These are phyloP conservation scores for Cephus sareptanus DNA, from an alignment of 2,888 invertebrate species.

Conservation along the genomic window DNA sequence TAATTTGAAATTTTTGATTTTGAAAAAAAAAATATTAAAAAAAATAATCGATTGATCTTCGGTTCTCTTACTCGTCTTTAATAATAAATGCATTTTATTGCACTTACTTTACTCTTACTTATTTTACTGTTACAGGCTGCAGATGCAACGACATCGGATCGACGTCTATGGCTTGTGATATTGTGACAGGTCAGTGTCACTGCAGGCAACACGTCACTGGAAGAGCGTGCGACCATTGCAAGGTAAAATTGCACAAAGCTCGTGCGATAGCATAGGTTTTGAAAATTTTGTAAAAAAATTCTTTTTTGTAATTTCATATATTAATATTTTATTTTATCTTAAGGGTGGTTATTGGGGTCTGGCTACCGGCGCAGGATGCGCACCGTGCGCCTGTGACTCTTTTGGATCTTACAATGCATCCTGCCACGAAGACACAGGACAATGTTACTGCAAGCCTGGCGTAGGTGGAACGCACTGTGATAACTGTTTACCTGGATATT, in stretches of 20 bases:
- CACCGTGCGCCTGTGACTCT: slow-evolving; percentile 83
- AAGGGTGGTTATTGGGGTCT: slow-evolving; percentile 84
- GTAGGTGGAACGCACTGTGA: slow-evolving; percentile 81
- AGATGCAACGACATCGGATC: slow-evolving; percentile 83
- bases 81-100: background rate
- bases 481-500: slow-evolving; percentile 79
- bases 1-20: no score
- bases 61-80: background rate
- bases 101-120: background rate
- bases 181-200: slow-evolving; percentile 81
- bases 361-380: slow-evolving; percentile 78
- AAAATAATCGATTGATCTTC: background rate
- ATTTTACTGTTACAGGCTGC: slow-evolving; percentile 78
- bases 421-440: slow-evolving; percentile 82
- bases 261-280: background rate
- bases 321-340: background rate
- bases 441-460: slow-evolving; percentile 82
- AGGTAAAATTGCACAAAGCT: slow-evolving; percentile 66
- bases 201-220: slow-evolving; percentile 81
- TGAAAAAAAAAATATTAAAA: background rate
- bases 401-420: slow-evolving; percentile 74
- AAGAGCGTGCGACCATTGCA: slow-evolving; percentile 79
- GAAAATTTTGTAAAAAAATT: background rate
- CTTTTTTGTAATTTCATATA: background rate
- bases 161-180: slow-evolving; percentile 77